Base-by-base conservation (phyloP, 2,113 vertebrate species). In the Aegotheles bennettii region DNA sequence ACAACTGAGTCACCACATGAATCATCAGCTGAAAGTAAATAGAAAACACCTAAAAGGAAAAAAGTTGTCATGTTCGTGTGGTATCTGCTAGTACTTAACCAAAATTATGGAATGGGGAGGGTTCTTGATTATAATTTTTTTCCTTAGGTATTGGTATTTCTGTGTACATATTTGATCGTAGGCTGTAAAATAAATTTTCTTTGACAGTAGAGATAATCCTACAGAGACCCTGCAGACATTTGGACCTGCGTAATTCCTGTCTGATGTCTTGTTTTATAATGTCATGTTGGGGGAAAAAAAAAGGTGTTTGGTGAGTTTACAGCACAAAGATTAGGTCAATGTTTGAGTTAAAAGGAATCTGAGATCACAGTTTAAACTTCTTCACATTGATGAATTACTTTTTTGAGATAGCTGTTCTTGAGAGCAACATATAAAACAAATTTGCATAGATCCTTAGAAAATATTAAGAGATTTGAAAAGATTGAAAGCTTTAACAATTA, bases 371-470 rank as follows among this genome's bases (percentile, higher is more conserved):
- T 67, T 87, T 94, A 90, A 86, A 81, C 11, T 93, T 81, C 16
- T 94, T 92, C 45, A 29, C 26, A 43, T 45, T 73, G 65, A 43
- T 91, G 43, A 84, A 89, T 86, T 91, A 89, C 48, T 83, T 89
- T n/a, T 81, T 84, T 82, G 48, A 92, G 68, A 94, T 17, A 38
- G 26, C 5, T 82, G 12, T 76, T 96, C 63, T 65, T 81, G 67
- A 91, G 69, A 82, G 24, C 33, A 84, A 28, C 54, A 92, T 60
- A 45, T 80, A 86, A 94, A 89, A n/a, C 18, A 92, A 61, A 75
- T 87, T 87, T 90, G 9, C 40, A 70, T 18, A 82, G 76, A 64
- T 78, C 38, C 23, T 95, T 83, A 90, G 47, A 95, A 96, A 95
- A 87, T 45, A 75, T 84, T 56, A 59, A 36, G 47, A 57, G 42